Percentiles rank a stretch among this genome's conserved stretches.
These are phyloP conservation scores for Cebidichthys violaceus DNA, from an alignment of 2,113 vertebrate genomes.

Conservation along the genomic window DNA sequence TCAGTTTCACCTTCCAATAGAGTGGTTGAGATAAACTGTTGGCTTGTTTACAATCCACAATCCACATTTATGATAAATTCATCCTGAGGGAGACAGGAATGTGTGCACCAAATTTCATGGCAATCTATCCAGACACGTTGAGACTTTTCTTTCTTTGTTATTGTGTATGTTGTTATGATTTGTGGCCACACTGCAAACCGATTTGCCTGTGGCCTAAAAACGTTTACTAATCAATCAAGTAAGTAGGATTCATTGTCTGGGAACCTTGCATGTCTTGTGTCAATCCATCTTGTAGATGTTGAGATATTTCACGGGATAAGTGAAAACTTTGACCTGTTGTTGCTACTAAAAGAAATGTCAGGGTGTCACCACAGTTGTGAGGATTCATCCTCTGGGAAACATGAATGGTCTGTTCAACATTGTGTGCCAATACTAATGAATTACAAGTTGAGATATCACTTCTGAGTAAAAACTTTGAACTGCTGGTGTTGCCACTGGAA, in stretches of 20 bases:
- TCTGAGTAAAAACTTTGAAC: neutral
- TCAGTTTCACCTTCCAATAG: neutral
- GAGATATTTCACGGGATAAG: neutral
- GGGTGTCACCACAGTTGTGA: too few species aligned
- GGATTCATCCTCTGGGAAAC: too few species aligned
- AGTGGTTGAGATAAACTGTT: neutral
- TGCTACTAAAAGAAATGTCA: too few species aligned
- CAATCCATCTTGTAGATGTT: neutral
- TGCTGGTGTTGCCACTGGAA: neutral
- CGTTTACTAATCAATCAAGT: neutral
- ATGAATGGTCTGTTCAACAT: too few species aligned
- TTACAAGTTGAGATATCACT: too few species aligned
- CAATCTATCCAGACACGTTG: neutral
- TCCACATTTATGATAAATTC: neutral
- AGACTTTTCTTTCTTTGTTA: neutral
- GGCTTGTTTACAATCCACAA: neutral
- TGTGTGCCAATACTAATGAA: too few species aligned
- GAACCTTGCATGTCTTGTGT: neutral
- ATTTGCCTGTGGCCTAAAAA: too few species aligned
- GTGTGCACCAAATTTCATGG: neutral
- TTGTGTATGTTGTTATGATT: neutral
- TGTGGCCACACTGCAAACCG: too few species aligned
- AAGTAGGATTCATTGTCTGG: neutral
- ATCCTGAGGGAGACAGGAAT: neutral
- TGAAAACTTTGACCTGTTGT: too few species aligned